Conservation (phyloP, 2,113 vertebrate species). For the Fukomys damarensis region DNA sequence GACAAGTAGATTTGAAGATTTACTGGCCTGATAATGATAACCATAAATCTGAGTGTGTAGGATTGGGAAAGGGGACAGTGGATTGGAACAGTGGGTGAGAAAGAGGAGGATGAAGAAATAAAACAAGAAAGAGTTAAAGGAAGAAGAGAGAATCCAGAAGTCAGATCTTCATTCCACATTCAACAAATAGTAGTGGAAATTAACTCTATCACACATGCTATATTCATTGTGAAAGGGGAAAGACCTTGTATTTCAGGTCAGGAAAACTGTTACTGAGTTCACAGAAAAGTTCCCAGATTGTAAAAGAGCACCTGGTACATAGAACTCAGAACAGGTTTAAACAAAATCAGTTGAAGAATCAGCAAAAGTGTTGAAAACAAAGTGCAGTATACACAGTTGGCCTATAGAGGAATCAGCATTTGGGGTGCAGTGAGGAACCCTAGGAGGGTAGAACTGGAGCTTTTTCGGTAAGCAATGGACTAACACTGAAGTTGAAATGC, state of each 20-base stretch:
- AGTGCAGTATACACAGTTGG: not conserved
- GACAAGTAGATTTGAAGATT: not conserved
- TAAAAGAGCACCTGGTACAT: not conserved
- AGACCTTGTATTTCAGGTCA: not conserved
- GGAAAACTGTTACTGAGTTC: not conserved
- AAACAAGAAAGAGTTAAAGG: not conserved
- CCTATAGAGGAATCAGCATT: not conserved
- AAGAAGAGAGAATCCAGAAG: not conserved
- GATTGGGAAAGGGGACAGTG: not conserved
- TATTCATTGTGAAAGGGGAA: not conserved
- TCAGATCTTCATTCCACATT: not conserved
- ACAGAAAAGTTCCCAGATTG: not conserved
- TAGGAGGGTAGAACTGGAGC: not conserved
- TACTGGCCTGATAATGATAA: not conserved
- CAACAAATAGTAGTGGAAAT: not conserved
- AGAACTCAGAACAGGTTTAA: not conserved
- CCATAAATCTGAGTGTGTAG: not conserved
- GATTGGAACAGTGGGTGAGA: not conserved
- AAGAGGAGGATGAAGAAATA: not conserved
- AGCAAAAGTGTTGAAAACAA: not conserved
- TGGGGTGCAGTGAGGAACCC: not conserved
- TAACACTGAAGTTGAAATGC: too few species aligned
- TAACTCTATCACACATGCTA: not conserved
- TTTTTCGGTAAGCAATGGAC: not conserved
- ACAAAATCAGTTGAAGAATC: not conserved